These are phyloP conservation scores for Eupithecia dodoneata DNA, from an alignment of 2,888 invertebrate species.

Conservation along the genomic window DNA sequence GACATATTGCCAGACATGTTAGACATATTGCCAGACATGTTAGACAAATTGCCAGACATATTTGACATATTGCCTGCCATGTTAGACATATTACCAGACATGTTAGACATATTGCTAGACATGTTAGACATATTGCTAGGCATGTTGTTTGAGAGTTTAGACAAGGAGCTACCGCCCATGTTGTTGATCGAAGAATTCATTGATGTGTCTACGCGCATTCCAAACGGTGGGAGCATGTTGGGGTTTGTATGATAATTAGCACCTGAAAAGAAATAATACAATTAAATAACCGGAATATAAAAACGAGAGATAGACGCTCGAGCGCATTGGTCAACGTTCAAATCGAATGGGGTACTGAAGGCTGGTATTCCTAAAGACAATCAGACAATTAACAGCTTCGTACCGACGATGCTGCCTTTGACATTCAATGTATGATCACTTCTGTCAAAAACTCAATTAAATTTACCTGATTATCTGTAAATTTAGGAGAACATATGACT, in stretches of 20 bases:
- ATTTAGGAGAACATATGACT: no score
- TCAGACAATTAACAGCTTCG: no score
- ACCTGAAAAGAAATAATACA: slow-evolving; percentile 60
- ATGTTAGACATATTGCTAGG: slow-evolving; percentile 39
- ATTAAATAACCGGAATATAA: background rate
- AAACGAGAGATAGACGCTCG: background rate
- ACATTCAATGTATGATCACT: no score
- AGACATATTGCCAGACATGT: slow-evolving; percentile 40
- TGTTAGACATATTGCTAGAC: slow-evolving; percentile 32
- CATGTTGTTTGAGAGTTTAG: slow-evolving; percentile 27
- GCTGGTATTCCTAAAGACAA: no score
- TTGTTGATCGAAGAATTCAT: slow-evolving; percentile 50
- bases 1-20: slow-evolving; percentile 32
- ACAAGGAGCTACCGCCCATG: slow-evolving; percentile 45
- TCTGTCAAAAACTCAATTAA: no score
- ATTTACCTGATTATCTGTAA: no score
- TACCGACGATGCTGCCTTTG: no score
- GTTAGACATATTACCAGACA: slow-evolving; percentile 39
- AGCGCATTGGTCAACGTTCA: background rate
- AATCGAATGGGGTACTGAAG: background rate
- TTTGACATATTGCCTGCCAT: slow-evolving; percentile 20
- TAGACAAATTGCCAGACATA: slow-evolving; percentile 19
- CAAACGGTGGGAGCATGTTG: slow-evolving; percentile 80
- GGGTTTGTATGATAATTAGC: slow-evolving; percentile 81
- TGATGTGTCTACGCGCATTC: slow-evolving; percentile 78